Evolutionary conservation across 2,797 vertebrate genomes (phyloP).

Genomic region (Syndactyla subalaris): DNA sequence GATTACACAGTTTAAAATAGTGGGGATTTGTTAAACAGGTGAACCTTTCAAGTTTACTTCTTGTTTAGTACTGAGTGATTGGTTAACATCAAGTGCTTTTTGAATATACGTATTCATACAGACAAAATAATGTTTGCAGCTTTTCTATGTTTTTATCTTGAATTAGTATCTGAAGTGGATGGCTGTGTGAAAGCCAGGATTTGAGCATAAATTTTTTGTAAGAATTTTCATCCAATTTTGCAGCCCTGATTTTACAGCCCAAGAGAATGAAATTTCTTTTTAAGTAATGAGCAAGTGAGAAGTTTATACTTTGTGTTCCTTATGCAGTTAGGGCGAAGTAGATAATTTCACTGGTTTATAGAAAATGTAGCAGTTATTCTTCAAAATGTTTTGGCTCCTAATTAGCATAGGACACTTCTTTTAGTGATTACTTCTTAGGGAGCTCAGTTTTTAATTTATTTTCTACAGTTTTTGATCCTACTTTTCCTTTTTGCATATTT

Average conservation of each 20-base stretch:
- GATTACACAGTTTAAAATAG: neutral
- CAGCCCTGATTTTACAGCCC: neutral
- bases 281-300: neutral
- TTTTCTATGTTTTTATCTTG: neutral
- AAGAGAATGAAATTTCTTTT: neutral
- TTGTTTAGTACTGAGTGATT: neutral
- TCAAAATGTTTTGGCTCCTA: neutral
- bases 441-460: neutral
- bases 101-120: fast-evolving
- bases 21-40: neutral
- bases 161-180: neutral
- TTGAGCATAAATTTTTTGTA: neutral
- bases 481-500: neutral
- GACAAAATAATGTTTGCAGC: neutral
- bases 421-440: neutral
- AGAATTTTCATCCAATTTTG: neutral
- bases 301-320: neutral
- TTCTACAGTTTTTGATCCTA: neutral
- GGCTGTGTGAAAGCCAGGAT: neutral
- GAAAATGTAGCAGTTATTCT: neutral
- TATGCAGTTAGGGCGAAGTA: neutral
- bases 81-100: neutral
- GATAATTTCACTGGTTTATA: neutral
- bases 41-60: neutral
- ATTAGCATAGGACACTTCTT: neutral